These are phyloP conservation scores for Brachionus calyciflorus DNA, from an alignment of 1,140 invertebrate genomes.

Conservation along the genomic window DNA sequence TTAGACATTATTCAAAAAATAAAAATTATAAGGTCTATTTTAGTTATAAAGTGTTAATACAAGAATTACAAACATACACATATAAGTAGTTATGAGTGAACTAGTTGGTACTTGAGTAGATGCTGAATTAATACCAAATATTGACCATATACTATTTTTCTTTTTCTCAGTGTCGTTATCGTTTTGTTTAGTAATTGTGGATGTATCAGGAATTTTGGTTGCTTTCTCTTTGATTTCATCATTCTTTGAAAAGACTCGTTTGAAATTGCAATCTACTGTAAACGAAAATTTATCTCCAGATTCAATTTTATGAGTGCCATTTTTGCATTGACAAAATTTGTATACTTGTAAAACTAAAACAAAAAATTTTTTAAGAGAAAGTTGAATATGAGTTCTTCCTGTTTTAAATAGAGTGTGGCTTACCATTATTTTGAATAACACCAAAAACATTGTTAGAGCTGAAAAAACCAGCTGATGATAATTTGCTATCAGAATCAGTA, in stretches of 20 bases:
- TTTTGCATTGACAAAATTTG: constrained; percentile 45
- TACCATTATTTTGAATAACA: constrained; percentile 36
- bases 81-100: background rate
- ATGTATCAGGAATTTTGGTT: background rate
- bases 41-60: constrained; percentile 26
- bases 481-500: background rate
- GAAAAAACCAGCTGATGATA: background rate
- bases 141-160: constrained; percentile 32
- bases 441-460: constrained; percentile 6
- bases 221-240: background rate
- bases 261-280: constrained; percentile 28
- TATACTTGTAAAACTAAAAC: constrained; percentile 36
- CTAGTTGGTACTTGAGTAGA: background rate
- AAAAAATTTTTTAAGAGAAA: constrained; percentile 20
- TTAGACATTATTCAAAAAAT: no score
- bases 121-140: constrained; percentile 37
- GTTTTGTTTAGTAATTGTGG: background rate
- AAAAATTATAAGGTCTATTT: background rate
- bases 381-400: background rate
- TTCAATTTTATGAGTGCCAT: constrained; percentile 32
- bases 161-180: background rate
- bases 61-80: constrained; percentile 7
- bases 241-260: background rate
- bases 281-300: background rate
- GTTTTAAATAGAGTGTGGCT: background rate